Conservation (phyloP, 2,888 invertebrate species). For the Abscondita cerata region DNA sequence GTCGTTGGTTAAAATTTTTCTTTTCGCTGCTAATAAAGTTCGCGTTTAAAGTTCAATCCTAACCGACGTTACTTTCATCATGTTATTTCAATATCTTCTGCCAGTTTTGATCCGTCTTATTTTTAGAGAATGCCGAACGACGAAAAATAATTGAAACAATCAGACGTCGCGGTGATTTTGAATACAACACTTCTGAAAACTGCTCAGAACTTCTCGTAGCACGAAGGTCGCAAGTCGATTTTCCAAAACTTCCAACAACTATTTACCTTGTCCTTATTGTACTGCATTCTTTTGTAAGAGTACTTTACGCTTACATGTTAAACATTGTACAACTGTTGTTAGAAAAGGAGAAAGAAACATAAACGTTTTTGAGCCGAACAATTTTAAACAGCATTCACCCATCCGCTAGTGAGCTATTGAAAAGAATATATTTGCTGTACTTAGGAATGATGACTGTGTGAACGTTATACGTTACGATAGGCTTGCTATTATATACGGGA, state of each 20-base stretch:
- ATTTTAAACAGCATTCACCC: background rate
- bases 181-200: background rate
- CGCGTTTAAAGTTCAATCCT: no score
- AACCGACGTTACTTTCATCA: no score
- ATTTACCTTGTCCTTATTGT: background rate
- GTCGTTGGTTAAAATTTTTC: no score
- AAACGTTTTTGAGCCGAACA: background rate
- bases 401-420: background rate
- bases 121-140: background rate
- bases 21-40: no score
- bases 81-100: no score
- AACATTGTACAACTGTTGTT: background rate
- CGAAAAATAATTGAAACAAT: slow-evolving; percentile 3
- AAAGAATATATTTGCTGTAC: background rate
- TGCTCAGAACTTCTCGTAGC: background rate
- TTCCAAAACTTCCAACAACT: no score
- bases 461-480: background rate
- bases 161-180: background rate
- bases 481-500: background rate
- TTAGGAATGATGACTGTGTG: background rate
- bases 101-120: background rate
- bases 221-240: background rate
- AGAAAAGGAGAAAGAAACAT: background rate
- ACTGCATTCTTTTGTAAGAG: background rate
- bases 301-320: no score